A percentile compares a stretch with the other conserved stretches of the same genome.
These are phyloP conservation scores for Turnix velox DNA, from an alignment of 2,113 vertebrate species.

Conservation along the genomic window DNA sequence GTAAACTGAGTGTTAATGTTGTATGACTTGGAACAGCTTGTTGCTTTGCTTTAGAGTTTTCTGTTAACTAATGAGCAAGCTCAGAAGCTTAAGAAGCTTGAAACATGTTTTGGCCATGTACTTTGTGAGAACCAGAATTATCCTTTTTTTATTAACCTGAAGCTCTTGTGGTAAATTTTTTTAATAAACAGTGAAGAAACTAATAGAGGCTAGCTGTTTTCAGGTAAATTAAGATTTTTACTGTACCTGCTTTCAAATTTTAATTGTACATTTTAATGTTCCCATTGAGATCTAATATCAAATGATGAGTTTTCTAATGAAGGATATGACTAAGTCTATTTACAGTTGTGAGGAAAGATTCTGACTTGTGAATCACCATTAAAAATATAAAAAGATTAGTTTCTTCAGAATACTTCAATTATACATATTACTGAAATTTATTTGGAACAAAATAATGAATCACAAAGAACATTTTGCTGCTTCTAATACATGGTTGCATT, in stretches of 20 bases:
- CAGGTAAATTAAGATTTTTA: background rate
- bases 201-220: background rate
- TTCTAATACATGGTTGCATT: background rate
- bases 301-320: background rate
- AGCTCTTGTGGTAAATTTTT: constrained; percentile 20
- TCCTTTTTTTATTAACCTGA: constrained; percentile 2
- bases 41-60: background rate
- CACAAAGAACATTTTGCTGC: background rate
- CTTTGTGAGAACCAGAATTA: background rate
- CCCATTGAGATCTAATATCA: background rate
- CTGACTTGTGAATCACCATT: background rate
- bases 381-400: background rate
- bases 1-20: background rate
- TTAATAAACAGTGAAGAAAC: constrained; percentile 27
- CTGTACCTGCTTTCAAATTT: background rate
- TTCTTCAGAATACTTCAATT: background rate
- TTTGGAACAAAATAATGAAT: background rate
- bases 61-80: background rate
- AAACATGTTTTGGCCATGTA: background rate
- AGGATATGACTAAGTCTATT: background rate
- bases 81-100: background rate
- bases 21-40: background rate
- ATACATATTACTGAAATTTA: background rate
- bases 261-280: background rate
- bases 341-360: fast-evolving